Percentiles rank a stretch among this genome's conserved stretches.
Evolutionary conservation across 92 coral and sea anemone genomes (phyloP).

Genomic region (Plumapathes pennacea): DNA sequence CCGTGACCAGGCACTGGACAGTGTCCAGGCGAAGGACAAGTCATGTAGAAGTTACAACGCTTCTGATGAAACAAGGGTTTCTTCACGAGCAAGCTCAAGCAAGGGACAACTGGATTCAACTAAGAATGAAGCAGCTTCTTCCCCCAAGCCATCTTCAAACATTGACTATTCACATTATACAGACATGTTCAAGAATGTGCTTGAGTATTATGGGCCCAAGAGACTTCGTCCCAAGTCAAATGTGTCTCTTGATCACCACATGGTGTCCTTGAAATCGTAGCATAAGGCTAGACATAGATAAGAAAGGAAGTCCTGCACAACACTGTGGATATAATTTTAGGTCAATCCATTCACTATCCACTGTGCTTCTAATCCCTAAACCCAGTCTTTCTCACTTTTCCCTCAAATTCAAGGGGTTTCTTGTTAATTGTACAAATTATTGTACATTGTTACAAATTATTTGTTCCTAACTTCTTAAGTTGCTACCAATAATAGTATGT

Average conservation of each 20-base stretch:
- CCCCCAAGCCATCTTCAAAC: slow-evolving; percentile 18
- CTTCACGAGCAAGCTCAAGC: not conserved
- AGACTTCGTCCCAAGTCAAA: slow-evolving; percentile 66
- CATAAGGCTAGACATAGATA: too few species aligned
- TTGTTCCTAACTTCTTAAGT: too few species aligned
- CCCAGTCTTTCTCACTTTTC: too few species aligned
- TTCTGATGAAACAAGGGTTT: slow-evolving; percentile 3
- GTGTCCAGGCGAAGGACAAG: slow-evolving; percentile 13
- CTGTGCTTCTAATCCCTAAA: too few species aligned
- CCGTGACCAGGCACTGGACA: slow-evolving; percentile 43
- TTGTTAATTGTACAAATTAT: too few species aligned
- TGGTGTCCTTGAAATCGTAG: slow-evolving; percentile 55
- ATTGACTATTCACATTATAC: slow-evolving; percentile 80
- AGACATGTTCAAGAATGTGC: slow-evolving; percentile 82
- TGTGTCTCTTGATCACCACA: slow-evolving; percentile 24
- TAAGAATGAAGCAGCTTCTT: slow-evolving; percentile 4
- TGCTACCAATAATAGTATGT: too few species aligned
- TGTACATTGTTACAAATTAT: too few species aligned
- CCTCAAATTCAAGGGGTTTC: too few species aligned
- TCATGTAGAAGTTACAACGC: slow-evolving; percentile 1
- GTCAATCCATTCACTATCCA: too few species aligned
- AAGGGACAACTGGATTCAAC: slow-evolving; percentile 5
- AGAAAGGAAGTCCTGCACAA: too few species aligned
- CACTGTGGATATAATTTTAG: too few species aligned
- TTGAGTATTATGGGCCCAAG: slow-evolving; percentile 81